A percentile compares a stretch with the other conserved stretches of the same genome.
phyloP scores from a whole-genome alignment of 2,888 invertebrate species.

The Xestia c-nigrum region DNA sequence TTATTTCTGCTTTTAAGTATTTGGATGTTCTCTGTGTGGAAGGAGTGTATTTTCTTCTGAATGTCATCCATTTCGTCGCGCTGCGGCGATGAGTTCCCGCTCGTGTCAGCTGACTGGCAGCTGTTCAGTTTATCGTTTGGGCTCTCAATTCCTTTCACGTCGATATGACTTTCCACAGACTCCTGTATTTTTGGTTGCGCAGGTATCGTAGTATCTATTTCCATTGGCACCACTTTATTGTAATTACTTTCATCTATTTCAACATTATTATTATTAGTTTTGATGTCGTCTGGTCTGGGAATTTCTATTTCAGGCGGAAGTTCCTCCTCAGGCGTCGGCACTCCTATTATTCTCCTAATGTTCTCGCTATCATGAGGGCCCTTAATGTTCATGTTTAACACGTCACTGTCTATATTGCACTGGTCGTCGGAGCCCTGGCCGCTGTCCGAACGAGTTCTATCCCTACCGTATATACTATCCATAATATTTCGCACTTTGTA shows the following conservation, averaged over 20 bases:
- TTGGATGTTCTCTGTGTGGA: slow-evolving; percentile 92
- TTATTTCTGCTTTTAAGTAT: slow-evolving; percentile 91
- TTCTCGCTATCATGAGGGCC: slow-evolving; percentile 84
- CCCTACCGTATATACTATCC: slow-evolving; percentile 85
- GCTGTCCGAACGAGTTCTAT: slow-evolving; percentile 86
- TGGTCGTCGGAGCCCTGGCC: slow-evolving; percentile 87
- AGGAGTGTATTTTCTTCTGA: slow-evolving; percentile 91
- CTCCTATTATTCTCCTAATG: slow-evolving; percentile 86
- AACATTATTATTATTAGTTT: slow-evolving; percentile 83
- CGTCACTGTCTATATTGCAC: slow-evolving; percentile 83
- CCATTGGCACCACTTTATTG: slow-evolving; percentile 86
- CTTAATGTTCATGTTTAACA: slow-evolving; percentile 83
- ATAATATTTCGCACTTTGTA: slow-evolving; percentile 85
- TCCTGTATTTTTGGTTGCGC: slow-evolving; percentile 82
- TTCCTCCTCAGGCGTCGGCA: slow-evolving; percentile 85
- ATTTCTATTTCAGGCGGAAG: slow-evolving; percentile 79
- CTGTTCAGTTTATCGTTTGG: slow-evolving; percentile 83
- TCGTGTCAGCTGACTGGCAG: slow-evolving; percentile 86
- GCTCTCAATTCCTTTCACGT: slow-evolving; percentile 80
- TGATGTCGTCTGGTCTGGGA: slow-evolving; percentile 77
- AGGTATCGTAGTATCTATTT: slow-evolving; percentile 85
- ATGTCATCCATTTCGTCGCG: slow-evolving; percentile 91
- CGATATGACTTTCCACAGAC: slow-evolving; percentile 75
- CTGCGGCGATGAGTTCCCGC: slow-evolving; percentile 88
- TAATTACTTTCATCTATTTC: slow-evolving; percentile 83